phyloP scores from a whole-genome alignment of 2,888 invertebrate genomes.

The Drosophila maculinotata region DNA sequence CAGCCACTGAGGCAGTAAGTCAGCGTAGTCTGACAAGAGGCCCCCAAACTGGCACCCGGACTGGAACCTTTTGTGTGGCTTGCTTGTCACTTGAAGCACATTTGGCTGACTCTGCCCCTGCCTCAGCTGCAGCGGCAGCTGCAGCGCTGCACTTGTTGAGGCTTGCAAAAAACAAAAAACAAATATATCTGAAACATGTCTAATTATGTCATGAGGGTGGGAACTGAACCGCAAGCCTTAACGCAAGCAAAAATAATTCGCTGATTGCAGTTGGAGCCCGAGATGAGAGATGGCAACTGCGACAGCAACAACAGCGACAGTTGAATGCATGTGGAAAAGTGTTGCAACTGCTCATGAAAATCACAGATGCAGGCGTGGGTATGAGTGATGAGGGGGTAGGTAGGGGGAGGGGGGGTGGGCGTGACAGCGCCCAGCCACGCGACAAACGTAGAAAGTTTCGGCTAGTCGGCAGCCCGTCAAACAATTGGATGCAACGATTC shows the following conservation, averaged over 20 bases:
- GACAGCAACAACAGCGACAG: conserved; percentile 38
- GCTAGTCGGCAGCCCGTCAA: conserved; percentile 43
- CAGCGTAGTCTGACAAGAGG: conserved; percentile 28
- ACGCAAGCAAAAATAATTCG: conserved; percentile 55
- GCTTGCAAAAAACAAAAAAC: conserved; percentile 7
- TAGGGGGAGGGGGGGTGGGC: conserved; percentile 23
- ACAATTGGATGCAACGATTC: conserved; percentile 58
- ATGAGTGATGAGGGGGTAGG: neutral
- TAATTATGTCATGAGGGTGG: conserved; percentile 85
- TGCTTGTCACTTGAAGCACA: conserved; percentile 60
- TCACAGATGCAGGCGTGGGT: conserved; percentile 19
- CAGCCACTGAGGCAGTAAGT: conserved; percentile 51
- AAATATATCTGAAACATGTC: conserved; percentile 61
- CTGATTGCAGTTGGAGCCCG: conserved; percentile 39
- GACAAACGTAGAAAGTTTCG: conserved; percentile 79
- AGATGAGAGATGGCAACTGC: conserved; percentile 45
- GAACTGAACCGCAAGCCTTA: conserved; percentile 56
- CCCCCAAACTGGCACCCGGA: conserved; percentile 19
- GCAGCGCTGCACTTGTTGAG: conserved; percentile 26
- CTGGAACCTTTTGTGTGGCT: conserved; percentile 31
- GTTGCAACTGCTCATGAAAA: conserved; percentile 64
- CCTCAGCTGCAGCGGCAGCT: neutral
- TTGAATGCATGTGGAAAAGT: conserved; percentile 55
- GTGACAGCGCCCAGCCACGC: conserved; percentile 64
- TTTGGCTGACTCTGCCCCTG: conserved; percentile 10